Evolutionary conservation across 2,113 vertebrate genomes (phyloP).

Genomic region (Orycteropus afer): DNA sequence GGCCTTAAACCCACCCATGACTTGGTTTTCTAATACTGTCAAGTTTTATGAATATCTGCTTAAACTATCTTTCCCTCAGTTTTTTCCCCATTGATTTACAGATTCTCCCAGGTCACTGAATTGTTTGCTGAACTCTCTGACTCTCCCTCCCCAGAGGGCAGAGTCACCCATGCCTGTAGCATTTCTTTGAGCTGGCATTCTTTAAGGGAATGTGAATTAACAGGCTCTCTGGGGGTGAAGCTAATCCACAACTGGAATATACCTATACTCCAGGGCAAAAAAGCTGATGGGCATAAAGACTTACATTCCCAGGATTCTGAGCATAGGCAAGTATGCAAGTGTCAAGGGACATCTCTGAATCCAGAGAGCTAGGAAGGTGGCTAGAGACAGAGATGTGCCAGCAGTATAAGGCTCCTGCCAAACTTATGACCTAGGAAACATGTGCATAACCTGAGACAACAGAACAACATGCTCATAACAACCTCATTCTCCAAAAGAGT

Average conservation of each 20-base stretch:
- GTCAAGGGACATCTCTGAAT: not conserved
- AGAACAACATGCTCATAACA: not conserved
- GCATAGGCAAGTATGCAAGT: not conserved
- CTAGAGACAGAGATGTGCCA: not conserved
- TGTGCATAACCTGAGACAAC: not conserved
- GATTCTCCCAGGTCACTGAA: not conserved
- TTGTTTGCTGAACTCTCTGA: not conserved
- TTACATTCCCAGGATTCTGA: not conserved
- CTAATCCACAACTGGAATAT: not conserved
- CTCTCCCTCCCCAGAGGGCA: not conserved
- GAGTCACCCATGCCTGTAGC: not conserved
- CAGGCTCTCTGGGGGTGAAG: not conserved
- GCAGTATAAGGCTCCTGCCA: not conserved
- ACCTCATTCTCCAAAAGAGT: not conserved
- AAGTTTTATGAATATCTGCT: constrained; percentile 9
- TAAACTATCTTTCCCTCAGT: not conserved
- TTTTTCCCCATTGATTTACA: not conserved
- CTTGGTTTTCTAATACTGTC: not conserved
- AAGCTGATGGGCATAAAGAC: not conserved
- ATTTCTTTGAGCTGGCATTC: not conserved
- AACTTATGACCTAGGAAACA: not conserved
- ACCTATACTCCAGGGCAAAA: not conserved
- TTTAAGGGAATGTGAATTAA: not conserved
- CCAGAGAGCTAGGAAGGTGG: not conserved
- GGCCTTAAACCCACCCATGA: not conserved